Evolutionary conservation across 2,797 vertebrate genomes (phyloP).

Genomic region (Amphiprion clarkii): DNA sequence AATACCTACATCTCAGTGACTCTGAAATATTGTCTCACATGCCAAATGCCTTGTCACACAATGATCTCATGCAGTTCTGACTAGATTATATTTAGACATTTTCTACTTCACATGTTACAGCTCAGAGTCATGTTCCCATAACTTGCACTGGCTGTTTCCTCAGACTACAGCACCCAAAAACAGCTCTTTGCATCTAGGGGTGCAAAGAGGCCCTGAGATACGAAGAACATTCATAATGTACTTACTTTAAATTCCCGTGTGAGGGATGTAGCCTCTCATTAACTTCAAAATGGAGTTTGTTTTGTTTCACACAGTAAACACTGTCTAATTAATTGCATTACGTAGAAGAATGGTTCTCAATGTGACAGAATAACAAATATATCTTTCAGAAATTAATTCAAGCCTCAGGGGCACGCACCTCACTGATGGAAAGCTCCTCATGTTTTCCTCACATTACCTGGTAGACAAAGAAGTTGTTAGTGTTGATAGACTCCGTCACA

Average conservation of each 20-base stretch:
- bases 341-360: conserved; percentile 53
- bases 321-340: conserved; percentile 74
- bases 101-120: conserved; percentile 22
- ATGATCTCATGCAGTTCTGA: conserved; percentile 40
- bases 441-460: conserved; percentile 53
- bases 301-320: conserved; percentile 71
- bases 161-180: conserved; percentile 21
- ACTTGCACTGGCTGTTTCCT: conserved; percentile 21
- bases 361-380: conserved; percentile 71
- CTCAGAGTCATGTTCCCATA: conserved; percentile 18
- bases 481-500: conserved; percentile 46
- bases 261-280: conserved; percentile 62
- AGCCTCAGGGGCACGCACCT: conserved; percentile 41
- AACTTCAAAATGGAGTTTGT: conserved; percentile 70
- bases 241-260: conserved; percentile 54
- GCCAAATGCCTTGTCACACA: conserved; percentile 22
- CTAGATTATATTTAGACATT: conserved; percentile 40
- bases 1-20: not conserved
- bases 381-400: conserved; percentile 67
- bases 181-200: not conserved
- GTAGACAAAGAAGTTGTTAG: conserved; percentile 50
- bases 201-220: conserved; percentile 35
- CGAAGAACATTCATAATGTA: conserved; percentile 39
- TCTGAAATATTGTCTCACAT: conserved; percentile 11
- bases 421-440: conserved; percentile 35